These are phyloP conservation scores for Aleiodes alternator DNA, from an alignment of 2,888 invertebrate species.

Conservation along the genomic window DNA sequence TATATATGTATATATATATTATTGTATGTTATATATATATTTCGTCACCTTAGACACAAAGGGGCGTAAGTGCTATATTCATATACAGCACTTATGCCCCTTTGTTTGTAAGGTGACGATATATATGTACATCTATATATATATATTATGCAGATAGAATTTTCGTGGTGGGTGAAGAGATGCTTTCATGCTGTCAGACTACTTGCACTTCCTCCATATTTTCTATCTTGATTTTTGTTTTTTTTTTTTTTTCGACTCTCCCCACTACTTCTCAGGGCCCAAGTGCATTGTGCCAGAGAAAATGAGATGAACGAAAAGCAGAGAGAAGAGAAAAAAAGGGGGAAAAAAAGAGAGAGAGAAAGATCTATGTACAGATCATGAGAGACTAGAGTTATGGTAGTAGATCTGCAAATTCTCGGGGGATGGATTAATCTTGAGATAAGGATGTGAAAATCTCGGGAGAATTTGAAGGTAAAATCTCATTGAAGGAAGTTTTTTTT, in stretches of 20 bases:
- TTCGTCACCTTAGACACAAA: no score
- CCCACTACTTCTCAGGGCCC: constrained; percentile 37
- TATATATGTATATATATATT: no score
- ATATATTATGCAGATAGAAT: constrained; percentile 29
- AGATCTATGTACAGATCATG: no score
- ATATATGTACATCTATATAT: no score
- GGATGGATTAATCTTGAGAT: constrained; percentile 17
- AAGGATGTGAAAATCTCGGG: neutral
- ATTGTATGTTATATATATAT: no score
- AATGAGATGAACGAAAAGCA: no score
- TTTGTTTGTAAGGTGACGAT: no score
- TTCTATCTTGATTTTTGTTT: constrained; percentile 5
- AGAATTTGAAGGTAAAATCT: neutral
- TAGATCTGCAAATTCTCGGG: constrained; percentile 1
- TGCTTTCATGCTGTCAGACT: no score
- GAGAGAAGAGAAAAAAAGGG: no score
- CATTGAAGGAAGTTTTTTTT: neutral
- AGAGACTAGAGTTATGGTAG: neutral
- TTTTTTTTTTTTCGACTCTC: neutral
- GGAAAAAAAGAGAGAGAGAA: neutral
- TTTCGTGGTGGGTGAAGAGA: constrained; percentile 1
- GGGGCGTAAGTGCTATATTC: no score
- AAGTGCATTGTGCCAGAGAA: constrained; percentile 29
- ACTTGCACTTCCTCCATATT: constrained; percentile 10
- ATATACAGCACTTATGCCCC: no score